Conservation (phyloP, 2,797 vertebrate species). For the Phalanger gymnotis region DNA sequence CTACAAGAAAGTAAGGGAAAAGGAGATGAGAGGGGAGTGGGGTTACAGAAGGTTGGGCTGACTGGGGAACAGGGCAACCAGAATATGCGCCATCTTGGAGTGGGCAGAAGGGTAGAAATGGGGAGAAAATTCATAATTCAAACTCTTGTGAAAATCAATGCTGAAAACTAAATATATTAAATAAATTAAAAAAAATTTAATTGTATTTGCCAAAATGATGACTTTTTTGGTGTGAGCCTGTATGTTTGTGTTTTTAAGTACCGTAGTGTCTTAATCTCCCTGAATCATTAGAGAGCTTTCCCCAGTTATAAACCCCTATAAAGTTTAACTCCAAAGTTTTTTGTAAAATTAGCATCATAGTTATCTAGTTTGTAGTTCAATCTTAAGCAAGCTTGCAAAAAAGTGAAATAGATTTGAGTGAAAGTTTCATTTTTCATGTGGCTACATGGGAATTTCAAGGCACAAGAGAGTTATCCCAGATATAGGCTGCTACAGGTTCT, state of each 20-base stretch:
- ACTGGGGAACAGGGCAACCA: too few species aligned
- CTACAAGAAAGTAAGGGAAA: too few species aligned
- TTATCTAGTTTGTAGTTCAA: neutral
- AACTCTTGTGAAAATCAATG: too few species aligned
- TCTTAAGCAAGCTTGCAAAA: conserved; percentile 29
- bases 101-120: too few species aligned
- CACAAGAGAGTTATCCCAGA: neutral
- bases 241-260: neutral
- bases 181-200: neutral
- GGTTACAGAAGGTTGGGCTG: too few species aligned
- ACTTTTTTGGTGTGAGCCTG: neutral
- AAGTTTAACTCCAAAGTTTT: conserved; percentile 25
- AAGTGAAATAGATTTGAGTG: neutral
- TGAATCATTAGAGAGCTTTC: neutral
- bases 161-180: too few species aligned
- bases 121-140: too few species aligned
- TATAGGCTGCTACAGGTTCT: neutral
- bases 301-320: neutral
- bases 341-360: conserved; percentile 19
- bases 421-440: neutral
- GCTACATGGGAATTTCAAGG: neutral
- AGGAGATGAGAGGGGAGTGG: too few species aligned
- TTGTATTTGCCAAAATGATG: neutral
- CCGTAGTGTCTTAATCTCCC: neutral
- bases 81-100: too few species aligned